A percentile compares a stretch with the other conserved stretches of the same genome.
These are phyloP conservation scores for Danio albolineatus DNA, from an alignment of 2,797 vertebrate species.

Conservation along the genomic window DNA sequence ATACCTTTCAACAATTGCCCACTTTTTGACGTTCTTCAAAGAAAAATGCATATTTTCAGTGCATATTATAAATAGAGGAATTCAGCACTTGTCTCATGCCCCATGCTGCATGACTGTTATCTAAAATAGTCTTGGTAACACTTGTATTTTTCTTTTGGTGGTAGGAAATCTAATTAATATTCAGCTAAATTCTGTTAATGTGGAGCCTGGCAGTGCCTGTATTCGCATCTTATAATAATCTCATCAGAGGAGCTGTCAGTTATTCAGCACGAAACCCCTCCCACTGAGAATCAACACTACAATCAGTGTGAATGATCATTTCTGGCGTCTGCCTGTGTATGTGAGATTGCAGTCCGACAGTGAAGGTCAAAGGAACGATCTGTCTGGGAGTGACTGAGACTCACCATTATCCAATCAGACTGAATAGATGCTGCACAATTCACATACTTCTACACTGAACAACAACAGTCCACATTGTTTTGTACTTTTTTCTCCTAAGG, in stretches of 20 bases:
- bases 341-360: background rate
- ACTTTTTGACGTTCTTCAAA: too few species aligned
- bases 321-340: conserved; percentile 1
- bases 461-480: background rate
- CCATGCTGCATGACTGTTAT: background rate
- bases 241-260: conserved; percentile 37
- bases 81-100: background rate
- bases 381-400: background rate
- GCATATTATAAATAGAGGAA: background rate
- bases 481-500: background rate
- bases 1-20: too few species aligned
- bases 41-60: background rate
- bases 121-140: background rate
- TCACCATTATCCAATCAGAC: background rate
- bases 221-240: conserved; percentile 51
- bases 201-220: conserved; percentile 2
- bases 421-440: background rate
- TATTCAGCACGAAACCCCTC: conserved; percentile 35
- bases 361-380: conserved; percentile 16
- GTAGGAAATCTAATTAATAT: background rate
- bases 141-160: background rate
- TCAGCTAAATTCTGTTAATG: conserved; percentile 1
- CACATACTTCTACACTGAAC: background rate
- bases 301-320: conserved; percentile 6
- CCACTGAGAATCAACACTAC: conserved; percentile 29